phyloP scores from a whole-genome alignment of 2,113 vertebrate genomes.

The Chascanopsetta lugubris region DNA sequence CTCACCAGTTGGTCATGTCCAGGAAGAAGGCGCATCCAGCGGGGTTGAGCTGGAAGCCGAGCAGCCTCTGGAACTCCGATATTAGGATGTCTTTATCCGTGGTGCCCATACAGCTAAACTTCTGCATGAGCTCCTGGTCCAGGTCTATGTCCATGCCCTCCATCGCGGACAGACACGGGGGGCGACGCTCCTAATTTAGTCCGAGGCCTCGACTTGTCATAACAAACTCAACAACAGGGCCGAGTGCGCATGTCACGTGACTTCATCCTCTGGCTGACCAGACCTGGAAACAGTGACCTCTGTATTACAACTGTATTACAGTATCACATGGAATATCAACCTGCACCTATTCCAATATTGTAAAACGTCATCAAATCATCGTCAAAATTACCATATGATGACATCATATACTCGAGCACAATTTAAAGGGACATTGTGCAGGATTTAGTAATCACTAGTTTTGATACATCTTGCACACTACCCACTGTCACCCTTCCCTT shows the following conservation, averaged over 20 bases:
- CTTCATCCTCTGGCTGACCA: conserved; percentile 3
- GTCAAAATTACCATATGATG: too few relatives aligned
- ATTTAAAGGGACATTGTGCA: neutral
- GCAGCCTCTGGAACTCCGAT: conserved; percentile 93
- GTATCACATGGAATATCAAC: too few relatives aligned
- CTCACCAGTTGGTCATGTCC: conserved; percentile 98
- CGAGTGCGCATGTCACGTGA: conserved; percentile 79
- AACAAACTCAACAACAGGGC: conserved; percentile 79
- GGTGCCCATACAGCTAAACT: conserved; percentile 95
- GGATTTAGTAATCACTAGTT: neutral
- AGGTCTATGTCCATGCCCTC: conserved; percentile 93
- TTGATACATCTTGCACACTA: neutral
- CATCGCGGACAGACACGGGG: conserved; percentile 79
- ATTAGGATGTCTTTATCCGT: conserved; percentile 96
- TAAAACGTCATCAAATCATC: too few relatives aligned
- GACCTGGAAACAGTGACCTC: neutral
- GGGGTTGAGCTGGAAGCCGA: conserved; percentile 94
- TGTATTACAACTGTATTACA: too few relatives aligned
- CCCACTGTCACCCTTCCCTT: too few relatives aligned
- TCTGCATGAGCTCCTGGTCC: conserved; percentile 95
- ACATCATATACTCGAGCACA: too few relatives aligned
- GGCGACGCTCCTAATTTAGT: conserved; percentile 80
- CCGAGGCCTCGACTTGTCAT: conserved; percentile 84
- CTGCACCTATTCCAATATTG: too few relatives aligned
- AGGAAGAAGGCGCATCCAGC: conserved; percentile 97